A percentile compares a stretch with the other conserved stretches of the same genome.
phyloP scores from a whole-genome alignment of 2,113 vertebrate species.

The Carassius gibelio region DNA sequence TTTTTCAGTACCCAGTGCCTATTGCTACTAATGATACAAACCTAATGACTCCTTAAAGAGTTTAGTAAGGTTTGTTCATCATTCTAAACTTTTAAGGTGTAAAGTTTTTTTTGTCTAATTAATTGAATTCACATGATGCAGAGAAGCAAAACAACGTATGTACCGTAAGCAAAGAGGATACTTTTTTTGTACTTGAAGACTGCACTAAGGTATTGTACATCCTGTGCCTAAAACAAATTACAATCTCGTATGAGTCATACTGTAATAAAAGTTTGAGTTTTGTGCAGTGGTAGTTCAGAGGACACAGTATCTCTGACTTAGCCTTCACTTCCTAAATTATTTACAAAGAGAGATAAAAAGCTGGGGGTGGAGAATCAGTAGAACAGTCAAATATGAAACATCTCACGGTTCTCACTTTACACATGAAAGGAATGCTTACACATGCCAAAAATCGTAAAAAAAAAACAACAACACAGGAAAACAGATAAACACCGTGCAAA shows the following conservation, averaged over 20 bases:
- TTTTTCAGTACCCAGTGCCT: not conserved
- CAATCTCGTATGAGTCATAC: not conserved
- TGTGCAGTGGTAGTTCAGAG: not conserved
- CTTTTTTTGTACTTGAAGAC: not conserved
- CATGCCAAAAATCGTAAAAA: not conserved
- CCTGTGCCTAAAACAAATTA: not conserved
- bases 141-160: not conserved
- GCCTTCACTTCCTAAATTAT: constrained; percentile 20
- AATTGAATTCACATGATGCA: not conserved
- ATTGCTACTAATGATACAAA: too few species aligned
- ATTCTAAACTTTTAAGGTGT: not conserved
- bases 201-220: not conserved
- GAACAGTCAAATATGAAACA: not conserved
- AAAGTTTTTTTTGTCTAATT: not conserved
- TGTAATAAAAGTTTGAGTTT: not conserved
- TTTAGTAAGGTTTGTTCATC: too few species aligned
- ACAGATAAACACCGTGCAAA: constrained; percentile 8
- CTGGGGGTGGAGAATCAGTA: not conserved
- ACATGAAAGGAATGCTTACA: constrained; percentile 58
- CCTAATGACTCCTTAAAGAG: too few species aligned
- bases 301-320: constrained; percentile 15
- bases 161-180: not conserved
- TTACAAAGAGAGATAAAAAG: constrained; percentile 1
- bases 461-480: not conserved
- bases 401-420: constrained; percentile 6